A percentile compares a stretch with the other conserved stretches of the same genome.
These are phyloP conservation scores for Chaetophractus vellerosus DNA, from an alignment of 2,797 vertebrate genomes.

Conservation along the genomic window DNA sequence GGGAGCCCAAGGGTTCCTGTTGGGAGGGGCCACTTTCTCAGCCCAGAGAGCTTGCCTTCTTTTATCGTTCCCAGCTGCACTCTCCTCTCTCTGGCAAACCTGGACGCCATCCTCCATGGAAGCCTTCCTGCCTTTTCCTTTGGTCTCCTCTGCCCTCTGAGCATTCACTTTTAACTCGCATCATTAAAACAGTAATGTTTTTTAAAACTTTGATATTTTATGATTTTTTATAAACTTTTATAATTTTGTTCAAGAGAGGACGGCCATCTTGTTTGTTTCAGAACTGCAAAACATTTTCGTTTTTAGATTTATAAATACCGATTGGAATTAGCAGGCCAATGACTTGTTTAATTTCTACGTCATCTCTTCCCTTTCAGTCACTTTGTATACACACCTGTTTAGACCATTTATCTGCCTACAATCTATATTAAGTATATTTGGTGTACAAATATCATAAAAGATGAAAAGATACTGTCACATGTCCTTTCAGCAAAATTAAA, in stretches of 20 bases:
- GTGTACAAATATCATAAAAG: rapidly evolving
- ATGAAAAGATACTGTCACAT: not conserved
- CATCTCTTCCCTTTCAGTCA: not conserved
- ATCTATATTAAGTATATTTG: not conserved
- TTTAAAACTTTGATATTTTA: not conserved
- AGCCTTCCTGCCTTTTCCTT: not conserved
- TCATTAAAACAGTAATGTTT: not conserved
- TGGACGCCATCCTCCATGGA: not conserved
- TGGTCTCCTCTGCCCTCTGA: not conserved
- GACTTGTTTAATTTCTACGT: not conserved
- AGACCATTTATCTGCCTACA: not conserved
- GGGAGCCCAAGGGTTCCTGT: not conserved
- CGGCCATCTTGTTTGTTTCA: not conserved
- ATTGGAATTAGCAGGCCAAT: not conserved
- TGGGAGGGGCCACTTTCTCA: not conserved
- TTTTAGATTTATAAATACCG: not conserved
- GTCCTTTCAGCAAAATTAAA: not conserved
- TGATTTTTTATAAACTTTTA: too few relatives aligned
- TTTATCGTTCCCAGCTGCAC: not conserved
- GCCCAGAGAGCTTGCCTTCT: not conserved
- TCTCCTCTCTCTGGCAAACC: not conserved
- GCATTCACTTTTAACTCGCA: not conserved
- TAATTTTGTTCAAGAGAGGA: too few relatives aligned
- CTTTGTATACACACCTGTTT: not conserved
- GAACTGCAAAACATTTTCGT: too few relatives aligned